phyloP scores from a whole-genome alignment of 2,888 invertebrate species.

The Tenthredo notha region DNA sequence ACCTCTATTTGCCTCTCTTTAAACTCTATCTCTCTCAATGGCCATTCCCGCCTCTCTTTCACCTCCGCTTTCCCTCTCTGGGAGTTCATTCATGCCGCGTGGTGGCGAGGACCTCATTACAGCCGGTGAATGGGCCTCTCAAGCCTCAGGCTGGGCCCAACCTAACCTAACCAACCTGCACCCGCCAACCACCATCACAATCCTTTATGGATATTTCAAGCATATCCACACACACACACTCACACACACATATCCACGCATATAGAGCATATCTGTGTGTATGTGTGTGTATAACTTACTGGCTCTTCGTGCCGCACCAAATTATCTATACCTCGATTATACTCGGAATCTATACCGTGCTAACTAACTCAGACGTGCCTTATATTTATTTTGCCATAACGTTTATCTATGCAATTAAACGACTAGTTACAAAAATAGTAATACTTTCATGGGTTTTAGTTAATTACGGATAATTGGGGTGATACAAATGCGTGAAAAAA shows the following conservation, averaged over 20 bases:
- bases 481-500: background rate
- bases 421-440: background rate
- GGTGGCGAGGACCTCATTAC: conserved; percentile 77
- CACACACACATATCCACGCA: background rate
- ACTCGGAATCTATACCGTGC: background rate
- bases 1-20: conserved; percentile 39
- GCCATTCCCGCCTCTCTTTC: conserved; percentile 58
- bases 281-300: background rate
- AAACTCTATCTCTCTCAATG: conserved; percentile 55
- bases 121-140: conserved; percentile 70
- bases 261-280: background rate
- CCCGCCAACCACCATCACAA: conserved; percentile 15
- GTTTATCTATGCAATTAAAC: background rate
- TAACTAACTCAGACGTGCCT: background rate
- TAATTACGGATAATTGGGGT: background rate
- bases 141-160: conserved; percentile 46
- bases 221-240: background rate
- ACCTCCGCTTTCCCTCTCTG: conserved; percentile 57
- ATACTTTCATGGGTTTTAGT: too few species aligned
- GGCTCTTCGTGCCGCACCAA: background rate
- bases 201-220: conserved; percentile 24
- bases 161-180: conserved; percentile 32
- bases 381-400: background rate
- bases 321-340: conserved; percentile 20
- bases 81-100: conserved; percentile 74